Evolutionary conservation across 2,113 vertebrate species (phyloP).

Genomic region (Castor canadensis): DNA sequence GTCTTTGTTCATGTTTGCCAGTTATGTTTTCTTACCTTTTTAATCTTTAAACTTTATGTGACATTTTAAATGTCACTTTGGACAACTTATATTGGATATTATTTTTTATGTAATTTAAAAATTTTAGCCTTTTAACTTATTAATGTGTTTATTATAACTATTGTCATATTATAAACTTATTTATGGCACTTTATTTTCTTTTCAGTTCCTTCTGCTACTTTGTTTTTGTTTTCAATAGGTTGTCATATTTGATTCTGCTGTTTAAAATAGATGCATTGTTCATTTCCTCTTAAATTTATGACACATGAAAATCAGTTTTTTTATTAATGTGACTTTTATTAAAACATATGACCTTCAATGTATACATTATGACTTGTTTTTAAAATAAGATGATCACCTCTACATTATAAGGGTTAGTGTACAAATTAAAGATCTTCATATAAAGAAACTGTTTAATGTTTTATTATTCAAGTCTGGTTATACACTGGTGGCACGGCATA

Average conservation of each 20-base stretch:
- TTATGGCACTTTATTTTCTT: background rate
- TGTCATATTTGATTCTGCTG: background rate
- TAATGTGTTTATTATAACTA: background rate
- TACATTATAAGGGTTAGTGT: background rate
- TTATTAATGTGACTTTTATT: background rate
- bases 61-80: background rate
- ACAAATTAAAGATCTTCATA: background rate
- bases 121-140: background rate
- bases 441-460: background rate
- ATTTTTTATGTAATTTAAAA: background rate
- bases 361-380: background rate
- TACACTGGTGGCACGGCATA: background rate
- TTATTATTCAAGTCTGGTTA: background rate
- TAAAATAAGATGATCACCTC: background rate
- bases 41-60: background rate
- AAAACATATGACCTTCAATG: background rate
- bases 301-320: background rate
- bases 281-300: background rate
- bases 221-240: background rate
- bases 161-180: background rate
- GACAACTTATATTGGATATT: background rate
- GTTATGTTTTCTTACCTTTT: background rate
- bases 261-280: background rate
- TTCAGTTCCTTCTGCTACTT: background rate
- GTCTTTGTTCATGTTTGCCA: background rate